phyloP scores from a whole-genome alignment of 2,888 invertebrate species.

The Andrena fulva region DNA sequence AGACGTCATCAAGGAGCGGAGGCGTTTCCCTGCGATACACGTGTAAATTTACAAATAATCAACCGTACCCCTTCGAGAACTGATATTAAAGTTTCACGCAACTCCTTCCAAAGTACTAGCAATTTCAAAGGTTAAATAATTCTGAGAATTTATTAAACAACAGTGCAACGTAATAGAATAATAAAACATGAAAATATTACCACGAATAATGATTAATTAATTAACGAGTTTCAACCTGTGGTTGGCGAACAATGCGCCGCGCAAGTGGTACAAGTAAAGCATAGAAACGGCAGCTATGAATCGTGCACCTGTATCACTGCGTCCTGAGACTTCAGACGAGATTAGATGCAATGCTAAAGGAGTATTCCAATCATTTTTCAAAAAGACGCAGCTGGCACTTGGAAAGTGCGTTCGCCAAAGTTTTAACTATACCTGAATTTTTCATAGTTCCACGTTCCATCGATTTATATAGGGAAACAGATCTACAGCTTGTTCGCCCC shows the following conservation, averaged over 20 bases:
- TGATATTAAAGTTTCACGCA: not conserved
- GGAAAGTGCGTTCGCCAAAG: not conserved
- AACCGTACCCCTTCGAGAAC: not conserved
- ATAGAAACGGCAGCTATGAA: not conserved
- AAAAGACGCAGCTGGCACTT: not conserved
- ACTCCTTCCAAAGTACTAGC: not conserved
- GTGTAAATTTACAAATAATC: not conserved
- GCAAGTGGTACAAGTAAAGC: not conserved
- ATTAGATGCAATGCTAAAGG: not conserved
- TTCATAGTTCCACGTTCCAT: too few relatives aligned
- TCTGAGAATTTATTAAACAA: not conserved
- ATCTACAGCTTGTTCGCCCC: too few relatives aligned
- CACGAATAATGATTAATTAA: not conserved
- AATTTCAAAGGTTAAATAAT: not conserved
- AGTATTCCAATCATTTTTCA: not conserved
- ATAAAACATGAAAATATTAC: not conserved
- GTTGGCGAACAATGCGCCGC: not conserved
- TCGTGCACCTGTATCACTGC: slow-evolving; percentile 1
- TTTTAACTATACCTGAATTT: too few relatives aligned
- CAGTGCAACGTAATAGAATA: not conserved
- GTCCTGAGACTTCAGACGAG: not conserved
- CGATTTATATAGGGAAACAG: too few relatives aligned
- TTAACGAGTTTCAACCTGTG: not conserved
- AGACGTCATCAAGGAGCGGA: not conserved
- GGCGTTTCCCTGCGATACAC: not conserved